Evolutionary conservation across 2,888 invertebrate species (phyloP).

Genomic region (Drosophila paracracens): DNA sequence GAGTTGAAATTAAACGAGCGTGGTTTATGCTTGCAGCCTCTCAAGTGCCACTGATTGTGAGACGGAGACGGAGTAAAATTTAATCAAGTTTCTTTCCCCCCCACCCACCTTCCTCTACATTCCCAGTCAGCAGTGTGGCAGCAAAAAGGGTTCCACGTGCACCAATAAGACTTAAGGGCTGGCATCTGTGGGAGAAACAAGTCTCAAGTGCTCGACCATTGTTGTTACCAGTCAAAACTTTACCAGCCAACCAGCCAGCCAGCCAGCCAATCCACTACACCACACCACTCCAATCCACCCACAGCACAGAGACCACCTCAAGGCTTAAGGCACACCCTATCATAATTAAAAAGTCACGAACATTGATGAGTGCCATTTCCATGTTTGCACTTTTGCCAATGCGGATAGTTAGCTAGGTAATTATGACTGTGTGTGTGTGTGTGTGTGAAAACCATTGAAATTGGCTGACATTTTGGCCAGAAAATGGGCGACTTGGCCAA

Average conservation of each 20-base stretch:
- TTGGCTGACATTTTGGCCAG: slow-evolving; percentile 7
- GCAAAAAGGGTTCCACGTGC: slow-evolving; percentile 52
- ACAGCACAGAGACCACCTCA: neutral
- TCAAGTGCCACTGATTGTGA: slow-evolving; percentile 61
- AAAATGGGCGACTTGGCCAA: neutral
- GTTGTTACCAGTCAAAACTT: slow-evolving; percentile 68
- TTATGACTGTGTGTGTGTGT: neutral
- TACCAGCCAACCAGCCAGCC: slow-evolving; percentile 1
- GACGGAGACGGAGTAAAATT: slow-evolving; percentile 67
- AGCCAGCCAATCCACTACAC: neutral
- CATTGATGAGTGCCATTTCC: slow-evolving; percentile 42
- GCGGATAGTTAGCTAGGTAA: slow-evolving; percentile 10
- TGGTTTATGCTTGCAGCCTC: slow-evolving; percentile 73
- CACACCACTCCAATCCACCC: neutral
- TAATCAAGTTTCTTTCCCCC: slow-evolving; percentile 64
- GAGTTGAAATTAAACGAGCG: slow-evolving; percentile 81
- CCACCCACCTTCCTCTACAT: neutral
- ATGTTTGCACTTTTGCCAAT: slow-evolving; percentile 27
- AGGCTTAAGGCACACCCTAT: slow-evolving; percentile 3
- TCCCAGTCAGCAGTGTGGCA: neutral
- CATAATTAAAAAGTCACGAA: slow-evolving; percentile 44
- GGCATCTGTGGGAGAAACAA: slow-evolving; percentile 60
- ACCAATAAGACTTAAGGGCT: slow-evolving; percentile 3
- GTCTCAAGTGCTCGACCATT: slow-evolving; percentile 73
- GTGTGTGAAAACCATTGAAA: slow-evolving; percentile 16